phyloP scores from a whole-genome alignment of 1,140 invertebrate genomes.

The Vanessa atalanta region DNA sequence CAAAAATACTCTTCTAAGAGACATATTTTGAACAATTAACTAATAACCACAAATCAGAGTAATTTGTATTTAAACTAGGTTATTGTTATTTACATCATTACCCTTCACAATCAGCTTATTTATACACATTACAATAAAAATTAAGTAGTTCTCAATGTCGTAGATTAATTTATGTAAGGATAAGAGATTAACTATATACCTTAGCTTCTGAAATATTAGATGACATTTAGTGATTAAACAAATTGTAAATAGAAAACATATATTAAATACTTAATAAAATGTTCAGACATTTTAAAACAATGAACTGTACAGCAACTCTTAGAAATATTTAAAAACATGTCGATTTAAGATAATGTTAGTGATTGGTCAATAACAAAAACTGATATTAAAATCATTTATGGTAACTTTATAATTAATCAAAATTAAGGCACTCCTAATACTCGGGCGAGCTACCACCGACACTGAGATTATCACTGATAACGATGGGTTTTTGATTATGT shows the following conservation, averaged over 20 bases:
- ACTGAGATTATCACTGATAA: conserved; percentile 64
- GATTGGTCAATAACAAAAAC: conserved; percentile 6
- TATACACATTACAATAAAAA: background rate
- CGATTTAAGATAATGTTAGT: conserved; percentile 3
- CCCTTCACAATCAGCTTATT: background rate
- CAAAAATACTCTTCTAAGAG: conserved; percentile 16
- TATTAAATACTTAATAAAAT: background rate
- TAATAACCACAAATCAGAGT: background rate
- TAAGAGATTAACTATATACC: background rate
- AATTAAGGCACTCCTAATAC: conserved; percentile 68
- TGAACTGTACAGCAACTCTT: conserved; percentile 28
- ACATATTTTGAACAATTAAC: conserved; percentile 1
- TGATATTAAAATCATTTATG: conserved; percentile 38
- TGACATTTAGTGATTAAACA: background rate
- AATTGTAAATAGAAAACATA: background rate
- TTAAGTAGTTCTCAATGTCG: background rate
- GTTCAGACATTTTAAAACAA: conserved; percentile 6
- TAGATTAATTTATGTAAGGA: background rate
- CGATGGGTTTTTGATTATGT: conserved; percentile 53
- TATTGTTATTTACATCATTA: background rate
- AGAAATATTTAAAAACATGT: conserved; percentile 6
- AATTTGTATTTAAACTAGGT: background rate
- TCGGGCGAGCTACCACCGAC: conserved; percentile 70
- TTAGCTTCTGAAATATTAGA: background rate
- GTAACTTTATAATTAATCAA: conserved; percentile 48